Conservation (phyloP, 2,113 vertebrate species). For the Spheniscus mendiculus region DNA sequence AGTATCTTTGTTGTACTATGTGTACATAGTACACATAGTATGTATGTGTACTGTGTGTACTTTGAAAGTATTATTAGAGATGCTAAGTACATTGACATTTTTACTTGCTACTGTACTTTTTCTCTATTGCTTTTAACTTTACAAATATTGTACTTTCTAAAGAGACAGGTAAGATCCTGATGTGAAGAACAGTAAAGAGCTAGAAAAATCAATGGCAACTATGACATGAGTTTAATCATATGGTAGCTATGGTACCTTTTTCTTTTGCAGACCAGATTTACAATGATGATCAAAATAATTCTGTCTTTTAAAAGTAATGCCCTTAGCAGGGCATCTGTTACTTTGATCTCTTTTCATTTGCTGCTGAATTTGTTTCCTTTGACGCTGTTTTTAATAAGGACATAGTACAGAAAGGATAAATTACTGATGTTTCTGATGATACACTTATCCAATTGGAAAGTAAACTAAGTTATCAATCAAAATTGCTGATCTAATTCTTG, state of each 20-base stretch:
- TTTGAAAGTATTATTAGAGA: neutral
- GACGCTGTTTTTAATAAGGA: neutral
- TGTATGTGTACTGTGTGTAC: neutral
- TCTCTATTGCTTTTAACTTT: neutral
- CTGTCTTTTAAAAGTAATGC: neutral
- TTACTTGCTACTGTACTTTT: neutral
- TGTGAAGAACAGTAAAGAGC: neutral
- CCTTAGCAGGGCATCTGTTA: neutral
- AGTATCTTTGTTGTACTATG: neutral
- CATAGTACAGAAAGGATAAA: slow-evolving; percentile 1
- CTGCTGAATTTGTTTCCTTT: slow-evolving; percentile 33
- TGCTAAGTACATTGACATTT: neutral
- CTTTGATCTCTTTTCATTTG: slow-evolving; percentile 30
- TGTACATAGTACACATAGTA: too few species aligned
- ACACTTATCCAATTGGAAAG: neutral
- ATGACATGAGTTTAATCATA: neutral
- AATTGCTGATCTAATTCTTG: slow-evolving; percentile 17
- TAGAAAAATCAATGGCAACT: neutral
- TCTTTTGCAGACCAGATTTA: neutral
- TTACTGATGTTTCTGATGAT: slow-evolving; percentile 21
- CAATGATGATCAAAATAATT: slow-evolving; percentile 4
- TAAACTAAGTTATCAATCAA: slow-evolving; percentile 5
- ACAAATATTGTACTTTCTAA: neutral
- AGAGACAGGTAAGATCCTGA: neutral
- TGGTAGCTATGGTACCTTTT: neutral